Conservation (phyloP, 2,797 vertebrate genomes). For the Menidia menidia region DNA sequence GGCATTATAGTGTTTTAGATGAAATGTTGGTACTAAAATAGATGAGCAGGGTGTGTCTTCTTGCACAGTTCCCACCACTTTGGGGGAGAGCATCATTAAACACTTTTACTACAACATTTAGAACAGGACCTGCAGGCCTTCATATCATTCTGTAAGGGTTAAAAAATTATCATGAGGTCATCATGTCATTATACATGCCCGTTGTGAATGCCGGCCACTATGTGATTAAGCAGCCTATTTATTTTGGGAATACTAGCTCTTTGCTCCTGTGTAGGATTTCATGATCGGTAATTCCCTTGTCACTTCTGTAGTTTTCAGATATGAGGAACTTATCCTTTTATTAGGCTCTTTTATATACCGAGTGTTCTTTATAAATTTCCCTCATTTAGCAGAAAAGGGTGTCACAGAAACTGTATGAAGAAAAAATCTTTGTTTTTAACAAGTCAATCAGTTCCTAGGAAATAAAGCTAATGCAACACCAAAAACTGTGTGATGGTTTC, state of each 20-base stretch:
- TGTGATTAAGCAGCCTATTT: conserved; percentile 56
- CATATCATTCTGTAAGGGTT: conserved; percentile 63
- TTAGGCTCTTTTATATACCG: conserved; percentile 30
- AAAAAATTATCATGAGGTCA: conserved; percentile 67
- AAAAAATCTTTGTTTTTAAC: conserved; percentile 43
- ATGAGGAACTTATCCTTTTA: conserved; percentile 18
- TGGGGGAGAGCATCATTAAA: conserved; percentile 31
- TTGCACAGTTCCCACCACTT: conserved; percentile 52
- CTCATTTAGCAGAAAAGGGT: conserved; percentile 25
- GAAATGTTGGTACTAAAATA: conserved; percentile 55
- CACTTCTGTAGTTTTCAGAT: conserved; percentile 27
- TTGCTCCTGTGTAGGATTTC: conserved; percentile 44
- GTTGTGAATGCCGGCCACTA: conserved; percentile 38
- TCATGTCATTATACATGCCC: background rate
- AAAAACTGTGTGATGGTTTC: background rate
- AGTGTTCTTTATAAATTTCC: conserved; percentile 41
- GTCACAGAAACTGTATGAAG: conserved; percentile 11
- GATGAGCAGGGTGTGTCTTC: conserved; percentile 65
- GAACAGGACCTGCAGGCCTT: conserved; percentile 42
- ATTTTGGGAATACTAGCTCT: conserved; percentile 50
- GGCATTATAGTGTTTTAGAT: conserved; percentile 50
- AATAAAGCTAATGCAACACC: conserved; percentile 56
- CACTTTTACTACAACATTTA: conserved; percentile 43
- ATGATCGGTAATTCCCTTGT: conserved; percentile 25
- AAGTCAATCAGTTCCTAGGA: conserved; percentile 31